These are phyloP conservation scores for Cyaniris semiargus DNA, from an alignment of 2,888 invertebrate species.

Conservation along the genomic window DNA sequence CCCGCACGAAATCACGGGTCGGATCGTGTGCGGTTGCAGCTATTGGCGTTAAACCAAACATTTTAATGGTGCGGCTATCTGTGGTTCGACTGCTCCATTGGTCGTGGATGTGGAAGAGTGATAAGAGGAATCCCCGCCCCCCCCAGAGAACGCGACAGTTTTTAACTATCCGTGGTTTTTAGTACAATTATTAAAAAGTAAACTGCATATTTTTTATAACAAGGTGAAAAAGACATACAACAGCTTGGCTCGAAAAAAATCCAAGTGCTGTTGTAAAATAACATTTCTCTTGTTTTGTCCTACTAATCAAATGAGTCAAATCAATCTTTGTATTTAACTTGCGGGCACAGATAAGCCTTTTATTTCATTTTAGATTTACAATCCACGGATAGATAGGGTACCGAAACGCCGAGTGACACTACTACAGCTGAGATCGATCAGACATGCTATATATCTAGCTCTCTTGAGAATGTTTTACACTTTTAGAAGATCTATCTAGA, in stretches of 20 bases:
- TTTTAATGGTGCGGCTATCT: constrained; percentile 66
- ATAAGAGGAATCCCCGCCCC: constrained; percentile 47
- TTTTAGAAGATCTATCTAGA: constrained; percentile 51
- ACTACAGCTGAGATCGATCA: constrained; percentile 39
- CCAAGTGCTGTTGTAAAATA: not conserved
- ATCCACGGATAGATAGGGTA: constrained; percentile 5
- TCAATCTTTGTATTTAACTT: not conserved
- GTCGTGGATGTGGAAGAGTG: constrained; percentile 79
- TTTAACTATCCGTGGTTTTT: constrained; percentile 1
- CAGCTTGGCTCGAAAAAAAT: not conserved
- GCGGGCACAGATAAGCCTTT: not conserved
- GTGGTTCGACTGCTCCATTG: constrained; percentile 66
- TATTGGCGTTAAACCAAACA: constrained; percentile 40
- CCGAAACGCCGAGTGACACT: not conserved
- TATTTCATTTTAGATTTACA: not conserved
- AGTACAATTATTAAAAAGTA: not conserved
- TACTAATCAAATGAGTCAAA: not conserved
- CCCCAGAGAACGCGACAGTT: not conserved
- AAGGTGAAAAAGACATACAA: not conserved
- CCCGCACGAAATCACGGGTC: constrained; percentile 35
- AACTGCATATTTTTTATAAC: not conserved
- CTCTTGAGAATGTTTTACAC: constrained; percentile 46
- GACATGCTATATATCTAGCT: constrained; percentile 36
- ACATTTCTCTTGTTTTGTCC: not conserved
- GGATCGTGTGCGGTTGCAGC: constrained; percentile 37